Percentiles rank a stretch among this genome's conserved stretches.
Evolutionary conservation across 2,888 invertebrate genomes (phyloP).

Genomic region (Clusia tigrina): DNA sequence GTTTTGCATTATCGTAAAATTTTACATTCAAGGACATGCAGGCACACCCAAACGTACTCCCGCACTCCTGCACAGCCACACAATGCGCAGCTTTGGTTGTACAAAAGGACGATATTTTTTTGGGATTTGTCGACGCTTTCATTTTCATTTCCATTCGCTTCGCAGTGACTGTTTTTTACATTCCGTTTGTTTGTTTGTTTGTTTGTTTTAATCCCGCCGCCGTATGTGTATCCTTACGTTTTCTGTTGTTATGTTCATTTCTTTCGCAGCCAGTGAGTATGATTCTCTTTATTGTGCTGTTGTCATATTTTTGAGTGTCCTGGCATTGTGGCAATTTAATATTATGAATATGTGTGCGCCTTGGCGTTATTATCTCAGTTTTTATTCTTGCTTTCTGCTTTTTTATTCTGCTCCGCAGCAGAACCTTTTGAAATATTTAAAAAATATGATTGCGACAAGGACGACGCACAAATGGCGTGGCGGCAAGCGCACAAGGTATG

Average conservation of each 20-base stretch:
- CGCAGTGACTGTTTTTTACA: not conserved
- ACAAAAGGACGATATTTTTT: slow-evolving; percentile 17
- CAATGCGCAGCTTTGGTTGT: slow-evolving; percentile 9
- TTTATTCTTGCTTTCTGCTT: not conserved
- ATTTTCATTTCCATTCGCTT: slow-evolving; percentile 19
- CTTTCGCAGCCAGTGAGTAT: not conserved
- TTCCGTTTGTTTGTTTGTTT: not conserved
- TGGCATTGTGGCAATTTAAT: not conserved
- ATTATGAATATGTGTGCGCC: not conserved
- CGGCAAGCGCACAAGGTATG: not conserved
- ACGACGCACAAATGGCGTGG: not conserved
- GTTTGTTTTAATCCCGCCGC: no score
- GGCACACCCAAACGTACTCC: slow-evolving; percentile 39
- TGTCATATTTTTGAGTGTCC: not conserved
- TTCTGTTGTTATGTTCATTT: not conserved
- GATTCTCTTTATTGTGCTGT: not conserved
- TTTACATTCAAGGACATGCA: slow-evolving; percentile 45
- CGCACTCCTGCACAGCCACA: not conserved
- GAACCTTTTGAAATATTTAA: not conserved
- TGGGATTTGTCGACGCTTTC: slow-evolving; percentile 31
- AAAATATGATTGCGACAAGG: not conserved
- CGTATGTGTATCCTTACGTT: not conserved
- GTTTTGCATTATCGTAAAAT: slow-evolving; percentile 53
- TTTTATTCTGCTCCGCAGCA: not conserved
- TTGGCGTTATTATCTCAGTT: no score